Percentiles rank a stretch among this genome's conserved stretches.
These are phyloP conservation scores for Donacobius atricapilla DNA, from an alignment of 2,113 vertebrate genomes.

Conservation along the genomic window DNA sequence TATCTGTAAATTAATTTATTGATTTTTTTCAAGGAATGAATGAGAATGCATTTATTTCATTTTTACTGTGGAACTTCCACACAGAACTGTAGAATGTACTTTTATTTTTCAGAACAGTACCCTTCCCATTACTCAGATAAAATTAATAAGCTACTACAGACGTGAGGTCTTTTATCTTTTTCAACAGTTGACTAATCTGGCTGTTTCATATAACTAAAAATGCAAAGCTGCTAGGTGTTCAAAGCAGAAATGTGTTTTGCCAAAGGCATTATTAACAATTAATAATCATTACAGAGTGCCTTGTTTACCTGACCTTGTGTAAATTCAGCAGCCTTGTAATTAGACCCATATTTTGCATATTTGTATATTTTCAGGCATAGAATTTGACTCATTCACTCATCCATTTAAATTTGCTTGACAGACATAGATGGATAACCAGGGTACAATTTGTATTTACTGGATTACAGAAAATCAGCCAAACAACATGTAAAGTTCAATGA, in stretches of 20 bases:
- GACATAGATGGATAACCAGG: conserved; percentile 81
- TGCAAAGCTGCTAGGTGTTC: conserved; percentile 71
- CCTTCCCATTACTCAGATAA: conserved; percentile 19
- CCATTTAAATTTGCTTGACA: conserved; percentile 84
- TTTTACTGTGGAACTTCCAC: neutral
- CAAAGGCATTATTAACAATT: conserved; percentile 88
- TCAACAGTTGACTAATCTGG: conserved; percentile 51
- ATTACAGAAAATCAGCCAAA: conserved; percentile 83
- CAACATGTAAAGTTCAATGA: conserved; percentile 73
- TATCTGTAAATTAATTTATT: neutral
- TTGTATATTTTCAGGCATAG: conserved; percentile 76
- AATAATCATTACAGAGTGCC: conserved; percentile 85
- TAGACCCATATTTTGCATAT: conserved; percentile 84
- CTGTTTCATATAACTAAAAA: conserved; percentile 59
- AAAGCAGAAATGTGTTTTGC: conserved; percentile 72
- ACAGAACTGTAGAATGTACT: neutral
- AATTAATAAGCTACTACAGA: conserved; percentile 56
- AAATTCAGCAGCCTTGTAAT: conserved; percentile 84
- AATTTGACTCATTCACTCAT: conserved; percentile 83
- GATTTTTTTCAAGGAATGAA: neutral
- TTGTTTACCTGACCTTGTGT: conserved; percentile 86
- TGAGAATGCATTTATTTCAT: neutral
- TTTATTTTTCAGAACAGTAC: conserved; percentile 9
- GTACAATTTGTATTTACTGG: conserved; percentile 83
- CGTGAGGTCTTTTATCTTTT: neutral